phyloP scores from a whole-genome alignment of 2,113 vertebrate genomes.

The Saccopteryx bilineata region DNA sequence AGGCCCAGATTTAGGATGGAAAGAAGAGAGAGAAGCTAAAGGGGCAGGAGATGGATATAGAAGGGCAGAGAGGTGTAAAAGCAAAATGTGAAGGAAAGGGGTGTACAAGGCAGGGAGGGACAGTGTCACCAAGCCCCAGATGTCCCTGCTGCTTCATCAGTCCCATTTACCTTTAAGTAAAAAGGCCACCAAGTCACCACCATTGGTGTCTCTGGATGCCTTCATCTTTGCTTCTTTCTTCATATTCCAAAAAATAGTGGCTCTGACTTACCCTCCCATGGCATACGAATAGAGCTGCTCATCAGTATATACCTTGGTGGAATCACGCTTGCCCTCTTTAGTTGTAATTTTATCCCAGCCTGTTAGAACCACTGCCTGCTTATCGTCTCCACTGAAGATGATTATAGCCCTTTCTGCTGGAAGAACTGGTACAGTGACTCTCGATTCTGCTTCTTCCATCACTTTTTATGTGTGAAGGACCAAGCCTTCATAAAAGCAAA shows the following conservation, averaged over 20 bases:
- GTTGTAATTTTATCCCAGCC: conserved; percentile 20
- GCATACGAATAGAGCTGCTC: not conserved
- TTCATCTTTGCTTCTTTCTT: not conserved
- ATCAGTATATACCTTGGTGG: too few relatives aligned
- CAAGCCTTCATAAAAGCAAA: not conserved
- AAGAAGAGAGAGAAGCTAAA: not conserved
- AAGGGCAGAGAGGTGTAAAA: not conserved
- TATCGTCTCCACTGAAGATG: not conserved
- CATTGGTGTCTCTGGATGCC: not conserved
- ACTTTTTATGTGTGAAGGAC: not conserved
- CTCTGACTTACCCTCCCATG: not conserved
- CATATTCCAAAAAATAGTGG: not conserved
- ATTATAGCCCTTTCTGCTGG: not conserved
- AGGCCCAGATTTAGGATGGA: not conserved
- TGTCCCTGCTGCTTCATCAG: accelerated
- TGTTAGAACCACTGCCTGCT: not conserved
- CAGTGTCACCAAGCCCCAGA: not conserved
- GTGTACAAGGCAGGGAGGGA: accelerated
- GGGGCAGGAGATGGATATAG: not conserved
- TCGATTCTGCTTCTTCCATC: not conserved
- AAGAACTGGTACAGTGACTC: not conserved
- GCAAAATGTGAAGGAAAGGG: not conserved
- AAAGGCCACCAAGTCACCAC: accelerated
- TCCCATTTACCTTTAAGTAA: not conserved
- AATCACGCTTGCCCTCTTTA: not conserved